phyloP scores from a whole-genome alignment of 2,888 invertebrate species.

The Melieria omissa region DNA sequence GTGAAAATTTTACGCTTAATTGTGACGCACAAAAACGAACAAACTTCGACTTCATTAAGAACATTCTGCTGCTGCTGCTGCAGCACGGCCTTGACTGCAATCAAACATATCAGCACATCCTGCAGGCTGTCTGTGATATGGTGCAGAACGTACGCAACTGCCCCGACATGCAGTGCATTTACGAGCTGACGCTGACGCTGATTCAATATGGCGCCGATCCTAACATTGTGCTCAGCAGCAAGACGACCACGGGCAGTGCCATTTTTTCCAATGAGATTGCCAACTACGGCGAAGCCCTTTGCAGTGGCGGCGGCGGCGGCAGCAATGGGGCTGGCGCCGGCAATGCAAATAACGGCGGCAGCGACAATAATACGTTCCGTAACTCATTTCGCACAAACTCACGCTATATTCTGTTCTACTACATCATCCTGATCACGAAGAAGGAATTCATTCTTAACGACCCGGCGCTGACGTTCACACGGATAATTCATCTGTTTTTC shows the following conservation, averaged over 20 bases:
- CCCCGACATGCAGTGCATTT: slow-evolving; percentile 76
- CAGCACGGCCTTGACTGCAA: slow-evolving; percentile 77
- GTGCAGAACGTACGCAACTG: slow-evolving; percentile 76
- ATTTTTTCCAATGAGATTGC: slow-evolving; percentile 66
- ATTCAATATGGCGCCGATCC: slow-evolving; percentile 82
- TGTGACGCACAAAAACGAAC: slow-evolving; percentile 75
- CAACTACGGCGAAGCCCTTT: slow-evolving; percentile 62
- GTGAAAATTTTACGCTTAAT: slow-evolving; percentile 76
- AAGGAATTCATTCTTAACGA: slow-evolving; percentile 74
- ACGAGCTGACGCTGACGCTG: slow-evolving; percentile 76
- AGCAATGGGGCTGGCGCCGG: slow-evolving; percentile 42
- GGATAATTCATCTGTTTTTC: slow-evolving; percentile 75
- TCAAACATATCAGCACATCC: slow-evolving; percentile 75
- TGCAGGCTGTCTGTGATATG: slow-evolving; percentile 78
- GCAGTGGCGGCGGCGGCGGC: slow-evolving; percentile 44
- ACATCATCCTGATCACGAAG: slow-evolving; percentile 76
- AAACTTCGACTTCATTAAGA: slow-evolving; percentile 78
- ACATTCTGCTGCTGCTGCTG: slow-evolving; percentile 73
- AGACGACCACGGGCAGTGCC: slow-evolving; percentile 63
- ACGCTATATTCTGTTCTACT: slow-evolving; percentile 75
- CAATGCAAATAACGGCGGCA: slow-evolving; percentile 47
- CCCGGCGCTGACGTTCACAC: slow-evolving; percentile 73
- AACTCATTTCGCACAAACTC: slow-evolving; percentile 67
- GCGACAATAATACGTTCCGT: slow-evolving; percentile 61
- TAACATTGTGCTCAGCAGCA: slow-evolving; percentile 71